Percentiles rank a stretch among this genome's conserved stretches.
These are phyloP conservation scores for Melanerpes aurifrons DNA, from an alignment of 2,113 vertebrate genomes.

Conservation along the genomic window DNA sequence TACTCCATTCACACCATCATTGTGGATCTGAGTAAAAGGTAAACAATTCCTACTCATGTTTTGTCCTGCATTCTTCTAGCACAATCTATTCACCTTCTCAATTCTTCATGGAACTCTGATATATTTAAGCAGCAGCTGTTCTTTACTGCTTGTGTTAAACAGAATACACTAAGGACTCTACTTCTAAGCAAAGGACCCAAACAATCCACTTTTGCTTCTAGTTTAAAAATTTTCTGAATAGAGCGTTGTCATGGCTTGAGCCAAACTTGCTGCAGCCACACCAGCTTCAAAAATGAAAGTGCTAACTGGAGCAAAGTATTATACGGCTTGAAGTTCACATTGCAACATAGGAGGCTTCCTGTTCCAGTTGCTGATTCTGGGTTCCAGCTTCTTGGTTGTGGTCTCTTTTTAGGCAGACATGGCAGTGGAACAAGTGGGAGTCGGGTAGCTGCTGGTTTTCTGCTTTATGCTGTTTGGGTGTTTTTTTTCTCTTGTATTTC, in stretches of 20 bases:
- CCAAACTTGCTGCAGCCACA: too few relatives aligned
- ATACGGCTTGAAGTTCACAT: too few relatives aligned
- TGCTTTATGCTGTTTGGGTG: too few relatives aligned
- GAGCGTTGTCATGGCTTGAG: not conserved
- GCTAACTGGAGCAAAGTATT: too few relatives aligned
- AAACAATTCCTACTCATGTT: not conserved
- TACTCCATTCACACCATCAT: not conserved
- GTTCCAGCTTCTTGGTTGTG: too few relatives aligned
- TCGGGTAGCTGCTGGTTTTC: too few relatives aligned
- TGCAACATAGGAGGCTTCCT: too few relatives aligned
- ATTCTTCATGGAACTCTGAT: not conserved
- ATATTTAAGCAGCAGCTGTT: not conserved
- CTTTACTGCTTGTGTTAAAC: not conserved
- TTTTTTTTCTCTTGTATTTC: too few relatives aligned
- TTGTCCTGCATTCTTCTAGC: not conserved
- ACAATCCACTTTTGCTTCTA: not conserved
- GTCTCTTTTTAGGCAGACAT: too few relatives aligned
- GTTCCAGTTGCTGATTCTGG: too few relatives aligned
- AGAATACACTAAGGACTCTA: not conserved
- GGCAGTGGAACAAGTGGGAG: too few relatives aligned
- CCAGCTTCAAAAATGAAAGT: too few relatives aligned
- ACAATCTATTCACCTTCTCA: not conserved
- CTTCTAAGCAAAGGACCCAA: not conserved
- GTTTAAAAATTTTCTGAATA: not conserved
- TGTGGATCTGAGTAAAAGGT: not conserved